Base-by-base conservation (phyloP, 2,888 invertebrate species). In the Beris chalybata region DNA sequence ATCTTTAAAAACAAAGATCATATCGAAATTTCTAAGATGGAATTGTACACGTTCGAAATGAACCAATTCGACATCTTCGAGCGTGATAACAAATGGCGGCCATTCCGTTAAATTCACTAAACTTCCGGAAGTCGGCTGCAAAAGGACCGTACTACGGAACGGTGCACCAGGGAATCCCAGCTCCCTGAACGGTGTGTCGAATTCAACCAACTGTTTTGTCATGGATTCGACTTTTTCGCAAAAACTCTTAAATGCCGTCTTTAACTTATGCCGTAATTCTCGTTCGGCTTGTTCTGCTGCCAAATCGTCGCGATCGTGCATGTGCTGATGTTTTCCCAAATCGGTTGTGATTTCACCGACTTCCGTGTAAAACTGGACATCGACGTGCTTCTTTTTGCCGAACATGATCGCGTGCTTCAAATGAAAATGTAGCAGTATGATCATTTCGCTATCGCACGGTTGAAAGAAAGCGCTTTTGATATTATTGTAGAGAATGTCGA, bases 281-380 rank as follows among this genome's bases (percentile, higher is more conserved):
- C 98, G 84, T 82, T 99, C 99, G 64, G 97, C 94, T 83, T 99
- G 99, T 82, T 99, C 99, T 5, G 98, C 97, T 0, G 97, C 96
- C 68, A 99, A 84, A 83, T 99, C 99, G 80, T 99, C 99, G 52
- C 98, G 86, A 82, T 99, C 99, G 79, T 99, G 98, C 97, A 99
- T 98, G 81, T 99, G 97, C 79, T 99, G 98, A 80, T 98, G 97
- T 81, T 99, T 99, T 53, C 98, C 98, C 74, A 99, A 85, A 84
- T 99, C 99, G 0, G 99, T 99, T 0, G 98, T 98, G 67, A 99
- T 97, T 83, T 99, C 99, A 74, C 99, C 99, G 64, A 99, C 99
- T 83, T 99, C 99, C 0, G 99, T 99, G 80, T 98, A 99, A 83
- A 99, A 99, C 79, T 99, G 98, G 5, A 99, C 97, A 82, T 99